phyloP scores from a whole-genome alignment of 2,113 vertebrate genomes.

The Gopherus evgoodei region DNA sequence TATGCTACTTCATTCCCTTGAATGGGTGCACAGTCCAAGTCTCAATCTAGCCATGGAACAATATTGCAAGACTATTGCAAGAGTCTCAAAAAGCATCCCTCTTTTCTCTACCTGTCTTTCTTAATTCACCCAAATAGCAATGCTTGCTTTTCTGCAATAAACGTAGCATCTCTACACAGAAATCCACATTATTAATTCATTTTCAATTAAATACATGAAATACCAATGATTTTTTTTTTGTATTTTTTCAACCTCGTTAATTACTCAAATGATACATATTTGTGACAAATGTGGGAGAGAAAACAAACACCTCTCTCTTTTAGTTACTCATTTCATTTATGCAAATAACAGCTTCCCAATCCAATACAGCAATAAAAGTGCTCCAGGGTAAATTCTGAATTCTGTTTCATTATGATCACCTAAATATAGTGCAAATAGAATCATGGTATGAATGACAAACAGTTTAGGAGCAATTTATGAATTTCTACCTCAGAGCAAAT shows the following conservation, averaged over 20 bases:
- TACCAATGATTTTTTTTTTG: neutral
- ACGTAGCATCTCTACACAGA: neutral
- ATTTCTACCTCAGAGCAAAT: constrained; percentile 44
- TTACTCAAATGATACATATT: constrained; percentile 28
- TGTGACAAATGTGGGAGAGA: constrained; percentile 11
- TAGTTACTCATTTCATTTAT: constrained; percentile 68
- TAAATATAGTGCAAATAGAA: constrained; percentile 62
- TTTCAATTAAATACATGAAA: constrained; percentile 43
- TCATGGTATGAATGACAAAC: constrained; percentile 52
- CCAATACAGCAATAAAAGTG: constrained; percentile 44
- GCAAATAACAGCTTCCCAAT: constrained; percentile 56
- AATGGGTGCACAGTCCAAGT: neutral
- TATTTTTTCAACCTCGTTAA: constrained; percentile 49
- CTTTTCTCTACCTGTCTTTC: neutral
- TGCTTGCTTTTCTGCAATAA: constrained; percentile 9
- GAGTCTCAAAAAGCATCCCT: neutral
- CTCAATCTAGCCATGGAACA: neutral
- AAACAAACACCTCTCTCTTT: constrained; percentile 32
- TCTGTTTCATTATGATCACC: constrained; percentile 55
- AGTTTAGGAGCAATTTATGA: constrained; percentile 47
- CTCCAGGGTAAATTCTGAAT: constrained; percentile 61
- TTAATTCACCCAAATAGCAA: neutral
- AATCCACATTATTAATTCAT: constrained; percentile 40
- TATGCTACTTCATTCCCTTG: neutral
- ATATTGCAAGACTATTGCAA: neutral